Evolutionary conservation across 1,140 invertebrate species (phyloP), one percentile per base, ranked within the genome.

Genomic region (Cyphomyrmex costatus): DNA sequence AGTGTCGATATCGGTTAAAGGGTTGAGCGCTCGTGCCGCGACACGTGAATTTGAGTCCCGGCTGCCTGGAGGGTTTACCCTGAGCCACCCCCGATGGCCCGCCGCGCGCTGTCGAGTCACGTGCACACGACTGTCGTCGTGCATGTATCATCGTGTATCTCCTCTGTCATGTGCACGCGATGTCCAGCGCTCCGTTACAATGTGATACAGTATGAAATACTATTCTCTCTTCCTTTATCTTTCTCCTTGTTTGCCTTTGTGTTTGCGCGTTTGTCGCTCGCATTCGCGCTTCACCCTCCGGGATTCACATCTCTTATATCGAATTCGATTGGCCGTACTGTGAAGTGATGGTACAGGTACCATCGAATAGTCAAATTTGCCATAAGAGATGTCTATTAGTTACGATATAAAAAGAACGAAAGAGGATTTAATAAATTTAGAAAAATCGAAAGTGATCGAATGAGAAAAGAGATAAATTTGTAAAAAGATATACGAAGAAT

Each of bases 11-110:
- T 24, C 49, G 65, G 24, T 60, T 83, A 83, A 68, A 76, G 49
- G 56, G 58, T 58, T 27, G 74, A 24, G 30, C 53, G 86, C 90
- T 61, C 90, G 90, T 91, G 91, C 53, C 58, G 78, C 36, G 79
- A 89, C 91, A 92, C 91, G 91, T 92, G 91, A 92, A 86, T 86
- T 87, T 83, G 88, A 80, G 56, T 73, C 63, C 71, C 56, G 65
- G 58, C 65, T 86, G 83, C 42, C 85, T 83, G 33, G 80, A 73
- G 85, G 83, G 71, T 30, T 80, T 63, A 77, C 60, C 51, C 65
- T 53, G 49, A 86, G 30, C 49, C 76, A 58, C 63, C 74, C 84
- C 60, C 61, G 51, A 79, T 68, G 68, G 61, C 66, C 61, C 46
- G 33, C 71, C 71, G 61, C 66, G 58, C 46, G 33, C 71, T 65